These are phyloP conservation scores for Brachypteracias leptosomus DNA, from an alignment of 2,113 vertebrate genomes.

Conservation along the genomic window DNA sequence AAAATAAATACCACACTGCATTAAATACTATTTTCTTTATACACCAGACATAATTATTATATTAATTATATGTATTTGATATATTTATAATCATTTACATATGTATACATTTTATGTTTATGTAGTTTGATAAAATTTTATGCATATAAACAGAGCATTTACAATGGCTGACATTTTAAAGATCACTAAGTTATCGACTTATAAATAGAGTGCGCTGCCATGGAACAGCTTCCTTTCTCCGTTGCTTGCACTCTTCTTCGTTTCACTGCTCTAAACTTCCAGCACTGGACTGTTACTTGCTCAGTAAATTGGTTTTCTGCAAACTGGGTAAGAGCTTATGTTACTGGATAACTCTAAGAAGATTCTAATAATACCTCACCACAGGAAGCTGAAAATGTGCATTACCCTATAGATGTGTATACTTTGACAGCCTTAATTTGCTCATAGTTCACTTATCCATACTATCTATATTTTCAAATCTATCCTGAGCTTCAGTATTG, in stretches of 20 bases:
- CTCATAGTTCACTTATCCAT: not conserved
- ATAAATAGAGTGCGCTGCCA: fast-evolving
- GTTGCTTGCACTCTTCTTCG: not conserved
- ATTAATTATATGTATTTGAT: not conserved
- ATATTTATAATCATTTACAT: not conserved
- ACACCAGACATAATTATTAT: not conserved
- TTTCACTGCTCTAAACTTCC: not conserved
- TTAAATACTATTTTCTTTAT: not conserved
- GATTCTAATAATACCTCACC: not conserved
- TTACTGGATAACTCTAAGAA: not conserved
- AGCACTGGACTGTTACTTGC: not conserved
- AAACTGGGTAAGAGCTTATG: not conserved
- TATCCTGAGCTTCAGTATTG: not conserved
- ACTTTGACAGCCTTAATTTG: not conserved
- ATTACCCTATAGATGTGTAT: not conserved
- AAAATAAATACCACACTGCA: not conserved
- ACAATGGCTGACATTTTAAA: not conserved
- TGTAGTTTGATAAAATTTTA: not conserved
- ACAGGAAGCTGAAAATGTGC: not conserved
- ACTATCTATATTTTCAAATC: not conserved
- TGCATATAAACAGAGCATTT: not conserved
- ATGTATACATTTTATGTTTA: not conserved
- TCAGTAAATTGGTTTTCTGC: not conserved
- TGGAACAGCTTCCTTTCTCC: not conserved
- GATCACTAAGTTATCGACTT: not conserved